Base-by-base conservation (phyloP, 1,140 invertebrate species). In the Eriosoma lanigerum region DNA sequence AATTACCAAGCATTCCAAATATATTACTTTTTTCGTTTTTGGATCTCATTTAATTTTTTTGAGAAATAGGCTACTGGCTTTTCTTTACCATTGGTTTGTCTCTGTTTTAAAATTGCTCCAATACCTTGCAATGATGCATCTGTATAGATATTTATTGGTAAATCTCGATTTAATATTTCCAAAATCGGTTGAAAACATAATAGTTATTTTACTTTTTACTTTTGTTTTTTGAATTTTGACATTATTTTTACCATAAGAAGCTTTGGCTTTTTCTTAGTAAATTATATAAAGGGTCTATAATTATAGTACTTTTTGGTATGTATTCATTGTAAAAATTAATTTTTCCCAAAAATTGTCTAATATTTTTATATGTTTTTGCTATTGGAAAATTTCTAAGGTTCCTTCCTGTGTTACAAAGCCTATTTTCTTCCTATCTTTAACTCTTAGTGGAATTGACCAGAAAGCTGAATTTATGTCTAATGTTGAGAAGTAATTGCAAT, bases 401-500 rank as follows among this genome's bases (percentile, higher is more conserved):
- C 85, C 84, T 66, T 85, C 83, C 80, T 86, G 85, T 73, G 84
- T 85, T 12, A 87, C 83, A 82, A 86, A 85, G 17, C 64, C 85
- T 44, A 85, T 86, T 82, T 86, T 86, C 13, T 83, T 8, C 82
- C 85, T 85, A 81, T 86, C 85, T 83, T 83, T 64, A 62, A 84
- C 82, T 70, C 82, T 44, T 19, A 85, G 29, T 5, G 85, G 84
- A 32, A 86, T 86, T 38, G 85, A 85, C 85, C 85, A 86, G 72
- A 86, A 86, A 6, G 86, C 85, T 13, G 85, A 86, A 82, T 86
- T 86, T 52, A 86, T 84, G 73, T 86, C 85, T 1, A 86, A 64
- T 44, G 82, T 84, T 52, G 84, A 75, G 48, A 85, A 86, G 81
- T 81, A 86, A 66, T 83, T 84, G 48, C 84, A 86, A 81, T 84